A percentile compares a stretch with the other conserved stretches of the same genome.
These are phyloP conservation scores for Hofmannophila pseudospretella DNA, from an alignment of 2,888 invertebrate genomes.

Conservation along the genomic window DNA sequence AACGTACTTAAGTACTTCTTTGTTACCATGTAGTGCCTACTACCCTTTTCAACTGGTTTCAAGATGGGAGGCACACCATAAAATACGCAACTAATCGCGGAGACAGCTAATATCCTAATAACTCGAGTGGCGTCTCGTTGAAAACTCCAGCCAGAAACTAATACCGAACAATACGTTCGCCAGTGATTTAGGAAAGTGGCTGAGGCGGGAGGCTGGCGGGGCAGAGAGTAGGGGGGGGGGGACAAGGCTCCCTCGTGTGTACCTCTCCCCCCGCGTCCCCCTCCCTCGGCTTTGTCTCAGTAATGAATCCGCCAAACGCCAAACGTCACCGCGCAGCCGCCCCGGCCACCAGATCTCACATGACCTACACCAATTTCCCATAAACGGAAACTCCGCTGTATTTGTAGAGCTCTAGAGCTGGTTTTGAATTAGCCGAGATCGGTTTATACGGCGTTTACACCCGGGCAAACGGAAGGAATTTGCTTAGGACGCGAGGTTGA, in stretches of 20 bases:
- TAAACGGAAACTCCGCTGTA: constrained; percentile 42
- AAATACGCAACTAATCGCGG: background rate
- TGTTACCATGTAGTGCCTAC: too few species aligned
- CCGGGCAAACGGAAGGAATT: constrained; percentile 28
- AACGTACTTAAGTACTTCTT: too few species aligned
- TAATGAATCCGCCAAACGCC: constrained; percentile 75
- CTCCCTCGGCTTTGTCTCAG: constrained; percentile 63
- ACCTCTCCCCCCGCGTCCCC: constrained; percentile 20
- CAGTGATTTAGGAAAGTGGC: constrained; percentile 74
- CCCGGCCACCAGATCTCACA: constrained; percentile 41
- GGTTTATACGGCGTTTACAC: constrained; percentile 9
- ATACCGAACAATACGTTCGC: constrained; percentile 58
- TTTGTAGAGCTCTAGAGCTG: constrained; percentile 17
- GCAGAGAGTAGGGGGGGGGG: constrained; percentile 16
- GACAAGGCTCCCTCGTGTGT: constrained; percentile 16
- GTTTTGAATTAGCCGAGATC: constrained; percentile 14
- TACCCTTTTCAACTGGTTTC: too few species aligned
- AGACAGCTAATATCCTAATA: constrained; percentile 1
- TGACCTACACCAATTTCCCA: constrained; percentile 50
- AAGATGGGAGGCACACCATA: too few species aligned
- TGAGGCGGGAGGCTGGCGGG: constrained; percentile 30
- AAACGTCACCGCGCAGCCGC: constrained; percentile 68
- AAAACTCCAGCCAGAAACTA: constrained; percentile 23
- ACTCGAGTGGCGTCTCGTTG: background rate
- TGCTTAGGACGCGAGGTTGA: constrained; percentile 61